Percentiles rank a stretch among this genome's conserved stretches.
Conservation (phyloP, 2,797 vertebrate species). For the Myripristis murdjan region DNA sequence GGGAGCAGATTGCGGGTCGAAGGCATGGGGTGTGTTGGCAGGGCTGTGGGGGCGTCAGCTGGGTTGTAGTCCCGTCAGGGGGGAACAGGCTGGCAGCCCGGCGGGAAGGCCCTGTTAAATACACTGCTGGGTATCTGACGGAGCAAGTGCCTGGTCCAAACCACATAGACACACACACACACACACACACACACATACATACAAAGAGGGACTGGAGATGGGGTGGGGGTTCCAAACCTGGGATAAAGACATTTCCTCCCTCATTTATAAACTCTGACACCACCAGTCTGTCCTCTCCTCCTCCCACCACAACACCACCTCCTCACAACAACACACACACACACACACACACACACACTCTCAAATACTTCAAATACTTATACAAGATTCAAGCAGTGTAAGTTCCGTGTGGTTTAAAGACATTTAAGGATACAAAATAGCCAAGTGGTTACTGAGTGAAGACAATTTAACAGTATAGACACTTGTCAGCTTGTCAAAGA, state of each 20-base stretch:
- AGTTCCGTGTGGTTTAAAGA: slow-evolving; percentile 11
- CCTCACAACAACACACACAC: slow-evolving; percentile 20
- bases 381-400: background rate
- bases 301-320: slow-evolving; percentile 64
- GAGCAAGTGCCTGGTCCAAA: slow-evolving; percentile 90
- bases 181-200: slow-evolving; percentile 32
- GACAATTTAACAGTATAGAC: background rate
- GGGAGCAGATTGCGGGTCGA: slow-evolving; percentile 92
- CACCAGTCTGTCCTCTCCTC: slow-evolving; percentile 71
- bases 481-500: background rate
- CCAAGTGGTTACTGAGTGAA: background rate
- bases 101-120: slow-evolving; percentile 95
- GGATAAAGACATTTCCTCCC: slow-evolving; percentile 93
- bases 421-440: slow-evolving; percentile 21
- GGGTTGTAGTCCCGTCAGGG: slow-evolving; percentile 90
- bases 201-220: slow-evolving; percentile 55
- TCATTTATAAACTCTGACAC: slow-evolving; percentile 96
- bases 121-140: slow-evolving; percentile 94
- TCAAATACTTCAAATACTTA: slow-evolving; percentile 16
- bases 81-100: slow-evolving; percentile 96
- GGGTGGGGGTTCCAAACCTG: slow-evolving; percentile 85
- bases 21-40: slow-evolving; percentile 91
- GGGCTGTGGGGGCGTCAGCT: slow-evolving; percentile 93
- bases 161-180: slow-evolving; percentile 24
- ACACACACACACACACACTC: slow-evolving; percentile 13